Conservation (phyloP, 2,797 vertebrate genomes). For the Podarcis siculus region DNA sequence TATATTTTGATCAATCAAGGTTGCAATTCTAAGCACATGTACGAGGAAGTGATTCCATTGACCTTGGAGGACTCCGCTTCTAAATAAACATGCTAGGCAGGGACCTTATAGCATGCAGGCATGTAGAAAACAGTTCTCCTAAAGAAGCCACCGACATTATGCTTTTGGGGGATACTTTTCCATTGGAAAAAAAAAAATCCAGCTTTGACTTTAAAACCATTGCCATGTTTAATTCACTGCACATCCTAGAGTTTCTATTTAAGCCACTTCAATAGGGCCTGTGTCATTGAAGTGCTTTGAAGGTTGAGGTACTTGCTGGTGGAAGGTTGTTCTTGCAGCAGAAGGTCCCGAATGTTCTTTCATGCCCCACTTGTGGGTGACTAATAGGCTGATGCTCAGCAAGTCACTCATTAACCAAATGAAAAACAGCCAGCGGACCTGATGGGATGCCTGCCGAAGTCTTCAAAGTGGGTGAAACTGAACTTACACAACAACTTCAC, state of each 20-base stretch:
- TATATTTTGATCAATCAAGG: not conserved
- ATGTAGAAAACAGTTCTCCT: constrained; percentile 66
- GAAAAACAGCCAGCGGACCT: no score
- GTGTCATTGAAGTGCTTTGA: constrained; percentile 57
- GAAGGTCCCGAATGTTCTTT: not conserved
- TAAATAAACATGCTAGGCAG: not conserved
- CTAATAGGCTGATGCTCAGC: not conserved
- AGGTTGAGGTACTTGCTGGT: constrained; percentile 16
- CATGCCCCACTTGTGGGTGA: not conserved
- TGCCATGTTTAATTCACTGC: not conserved
- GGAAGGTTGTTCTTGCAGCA: not conserved
- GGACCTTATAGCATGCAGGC: constrained; percentile 44
- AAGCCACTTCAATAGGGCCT: constrained; percentile 27
- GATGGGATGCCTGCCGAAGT: no score
- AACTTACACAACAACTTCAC: no score
- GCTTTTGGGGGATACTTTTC: constrained; percentile 48
- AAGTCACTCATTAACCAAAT: not conserved
- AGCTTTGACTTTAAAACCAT: not conserved
- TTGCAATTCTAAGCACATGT: not conserved
- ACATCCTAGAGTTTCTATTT: not conserved
- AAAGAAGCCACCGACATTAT: constrained; percentile 66
- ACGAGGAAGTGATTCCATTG: not conserved
- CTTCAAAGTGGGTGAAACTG: no score
- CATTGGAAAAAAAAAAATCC: constrained; percentile 51
- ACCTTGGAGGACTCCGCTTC: not conserved